These are phyloP conservation scores for Myotis myotis DNA, from an alignment of 2,797 vertebrate genomes.

Conservation along the genomic window DNA sequence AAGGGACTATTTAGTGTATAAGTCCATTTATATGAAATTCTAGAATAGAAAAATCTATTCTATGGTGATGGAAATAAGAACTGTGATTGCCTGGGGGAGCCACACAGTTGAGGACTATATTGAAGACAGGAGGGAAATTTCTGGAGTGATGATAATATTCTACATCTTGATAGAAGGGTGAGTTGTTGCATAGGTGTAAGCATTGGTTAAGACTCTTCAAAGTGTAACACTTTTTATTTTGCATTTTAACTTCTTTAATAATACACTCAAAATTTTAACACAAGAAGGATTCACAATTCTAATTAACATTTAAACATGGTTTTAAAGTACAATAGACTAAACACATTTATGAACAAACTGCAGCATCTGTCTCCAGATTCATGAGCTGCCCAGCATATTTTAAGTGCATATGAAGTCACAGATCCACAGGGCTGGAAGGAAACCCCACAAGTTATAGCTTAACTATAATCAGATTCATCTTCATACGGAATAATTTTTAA, in stretches of 20 bases:
- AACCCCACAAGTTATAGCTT: not conserved
- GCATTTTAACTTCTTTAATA: conserved; percentile 62
- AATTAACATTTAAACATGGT: conserved; percentile 48
- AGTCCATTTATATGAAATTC: not conserved
- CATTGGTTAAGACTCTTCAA: not conserved
- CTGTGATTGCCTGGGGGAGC: not conserved
- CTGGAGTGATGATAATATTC: not conserved
- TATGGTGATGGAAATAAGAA: not conserved
- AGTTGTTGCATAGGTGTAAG: not conserved
- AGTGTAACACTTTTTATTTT: not conserved
- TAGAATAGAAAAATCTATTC: not conserved
- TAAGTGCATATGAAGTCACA: conserved; percentile 10
- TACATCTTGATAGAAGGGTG: not conserved
- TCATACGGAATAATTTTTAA: conserved; percentile 34
- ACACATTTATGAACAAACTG: conserved; percentile 40
- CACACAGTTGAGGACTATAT: not conserved
- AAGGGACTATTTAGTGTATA: not conserved
- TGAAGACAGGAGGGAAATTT: not conserved
- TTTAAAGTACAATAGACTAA: conserved; percentile 44
- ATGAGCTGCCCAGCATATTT: not conserved
- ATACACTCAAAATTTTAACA: conserved; percentile 8
- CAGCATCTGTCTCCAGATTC: conserved; percentile 34
- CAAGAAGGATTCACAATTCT: conserved; percentile 29
- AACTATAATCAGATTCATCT: not conserved
- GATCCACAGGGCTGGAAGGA: conserved; percentile 28